Conservation (phyloP, 2,797 vertebrate species). For the Onychomys arenicola region DNA sequence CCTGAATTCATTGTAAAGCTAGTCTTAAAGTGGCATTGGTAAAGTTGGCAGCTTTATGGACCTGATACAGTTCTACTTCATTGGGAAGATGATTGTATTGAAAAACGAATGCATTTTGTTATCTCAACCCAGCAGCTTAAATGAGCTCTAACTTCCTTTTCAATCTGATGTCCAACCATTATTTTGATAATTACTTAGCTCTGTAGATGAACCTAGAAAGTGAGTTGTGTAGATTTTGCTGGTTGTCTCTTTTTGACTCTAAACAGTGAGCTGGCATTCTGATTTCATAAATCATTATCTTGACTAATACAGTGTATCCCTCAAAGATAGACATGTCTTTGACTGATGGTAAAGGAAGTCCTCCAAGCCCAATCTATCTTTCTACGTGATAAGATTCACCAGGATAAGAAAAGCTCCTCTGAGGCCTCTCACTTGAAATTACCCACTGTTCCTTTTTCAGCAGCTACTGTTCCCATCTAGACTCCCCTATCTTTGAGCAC, state of each 20-base stretch:
- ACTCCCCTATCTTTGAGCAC: background rate
- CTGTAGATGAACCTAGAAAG: background rate
- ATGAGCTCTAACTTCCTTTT: background rate
- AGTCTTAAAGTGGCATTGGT: background rate
- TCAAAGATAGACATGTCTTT: background rate
- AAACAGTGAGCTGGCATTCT: background rate
- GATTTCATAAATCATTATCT: background rate
- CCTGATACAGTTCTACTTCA: background rate
- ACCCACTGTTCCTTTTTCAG: background rate
- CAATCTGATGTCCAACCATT: background rate
- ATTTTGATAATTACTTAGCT: background rate
- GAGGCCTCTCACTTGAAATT: background rate
- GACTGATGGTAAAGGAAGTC: background rate
- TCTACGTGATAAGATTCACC: background rate
- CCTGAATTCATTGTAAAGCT: constrained; percentile 1
- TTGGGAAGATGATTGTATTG: background rate
- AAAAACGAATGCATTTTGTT: background rate
- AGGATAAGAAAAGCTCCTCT: background rate
- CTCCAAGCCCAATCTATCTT: background rate
- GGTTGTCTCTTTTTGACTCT: background rate
- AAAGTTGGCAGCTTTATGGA: background rate
- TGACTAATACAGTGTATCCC: background rate
- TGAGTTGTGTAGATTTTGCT: background rate
- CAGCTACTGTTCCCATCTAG: background rate
- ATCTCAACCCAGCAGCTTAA: background rate